phyloP scores from a whole-genome alignment of 2,797 vertebrate genomes.

The Hyperoplus immaculatus region DNA sequence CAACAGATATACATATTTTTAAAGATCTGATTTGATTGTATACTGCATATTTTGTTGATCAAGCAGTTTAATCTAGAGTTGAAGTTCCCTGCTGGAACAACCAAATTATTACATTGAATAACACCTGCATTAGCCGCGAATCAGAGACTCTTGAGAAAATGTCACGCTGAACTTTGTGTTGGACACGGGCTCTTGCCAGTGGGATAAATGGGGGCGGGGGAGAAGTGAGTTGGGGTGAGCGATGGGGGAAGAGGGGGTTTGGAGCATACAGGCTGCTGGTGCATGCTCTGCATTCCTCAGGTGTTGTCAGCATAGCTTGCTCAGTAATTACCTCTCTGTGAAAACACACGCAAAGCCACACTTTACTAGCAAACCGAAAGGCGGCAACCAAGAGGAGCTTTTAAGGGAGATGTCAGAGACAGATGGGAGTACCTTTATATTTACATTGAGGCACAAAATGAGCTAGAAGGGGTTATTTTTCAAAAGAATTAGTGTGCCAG shows the following conservation, averaged over 20 bases:
- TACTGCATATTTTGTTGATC: not conserved
- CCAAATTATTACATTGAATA: constrained; percentile 5
- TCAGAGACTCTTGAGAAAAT: constrained; percentile 47
- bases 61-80: constrained; percentile 10
- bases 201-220: constrained; percentile 55
- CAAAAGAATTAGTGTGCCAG: not conserved
- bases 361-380: constrained; percentile 43
- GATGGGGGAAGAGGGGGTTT: constrained; percentile 37
- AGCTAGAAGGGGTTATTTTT: constrained; percentile 6
- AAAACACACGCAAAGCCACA: constrained; percentile 67
- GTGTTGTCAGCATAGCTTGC: constrained; percentile 82
- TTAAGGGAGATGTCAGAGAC: constrained; percentile 19
- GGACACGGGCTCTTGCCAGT: constrained; percentile 19
- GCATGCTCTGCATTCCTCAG: constrained; percentile 85
- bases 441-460: constrained; percentile 11
- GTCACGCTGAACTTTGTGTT: constrained; percentile 46
- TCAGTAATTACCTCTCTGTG: constrained; percentile 79
- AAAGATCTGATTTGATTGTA: constrained; percentile 9
- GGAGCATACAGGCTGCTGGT: constrained; percentile 70
- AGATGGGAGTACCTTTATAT: constrained; percentile 25
- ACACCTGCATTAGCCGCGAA: constrained; percentile 32
- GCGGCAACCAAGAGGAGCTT: constrained; percentile 17
- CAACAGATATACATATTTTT: not conserved
- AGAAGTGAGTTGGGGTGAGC: constrained; percentile 46
- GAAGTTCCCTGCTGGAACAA: constrained; percentile 19